These are phyloP conservation scores for Simalia tracyae DNA, from an alignment of 2,797 vertebrate species.

Conservation along the genomic window DNA sequence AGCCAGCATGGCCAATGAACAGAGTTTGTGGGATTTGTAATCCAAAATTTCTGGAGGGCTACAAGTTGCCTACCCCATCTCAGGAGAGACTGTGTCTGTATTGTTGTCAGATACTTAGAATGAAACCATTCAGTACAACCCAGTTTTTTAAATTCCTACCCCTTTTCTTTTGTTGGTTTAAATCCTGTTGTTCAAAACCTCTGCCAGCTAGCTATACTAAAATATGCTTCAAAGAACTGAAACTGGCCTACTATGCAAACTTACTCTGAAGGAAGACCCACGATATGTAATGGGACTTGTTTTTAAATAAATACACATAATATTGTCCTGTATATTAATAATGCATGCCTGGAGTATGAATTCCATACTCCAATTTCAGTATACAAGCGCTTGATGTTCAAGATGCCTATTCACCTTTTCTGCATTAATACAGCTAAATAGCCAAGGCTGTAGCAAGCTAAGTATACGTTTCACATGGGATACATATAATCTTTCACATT, in stretches of 20 bases:
- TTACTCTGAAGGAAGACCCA: background rate
- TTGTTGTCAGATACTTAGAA: background rate
- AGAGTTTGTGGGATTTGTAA: background rate
- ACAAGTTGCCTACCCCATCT: background rate
- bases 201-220: background rate
- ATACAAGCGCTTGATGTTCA: background rate
- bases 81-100: background rate
- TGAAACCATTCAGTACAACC: background rate
- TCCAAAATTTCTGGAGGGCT: background rate
- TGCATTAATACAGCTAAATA: background rate
- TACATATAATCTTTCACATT: background rate
- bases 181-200: background rate
- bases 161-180: background rate
- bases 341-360: background rate
- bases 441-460: background rate
- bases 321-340: background rate
- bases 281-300: background rate
- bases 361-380: background rate
- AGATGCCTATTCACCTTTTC: background rate
- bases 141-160: background rate
- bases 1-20: background rate
- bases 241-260: background rate
- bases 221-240: background rate
- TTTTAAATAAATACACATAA: background rate
- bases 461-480: background rate